phyloP scores from a whole-genome alignment of 1,140 invertebrate genomes.

The Metopolophium dirhodum region DNA sequence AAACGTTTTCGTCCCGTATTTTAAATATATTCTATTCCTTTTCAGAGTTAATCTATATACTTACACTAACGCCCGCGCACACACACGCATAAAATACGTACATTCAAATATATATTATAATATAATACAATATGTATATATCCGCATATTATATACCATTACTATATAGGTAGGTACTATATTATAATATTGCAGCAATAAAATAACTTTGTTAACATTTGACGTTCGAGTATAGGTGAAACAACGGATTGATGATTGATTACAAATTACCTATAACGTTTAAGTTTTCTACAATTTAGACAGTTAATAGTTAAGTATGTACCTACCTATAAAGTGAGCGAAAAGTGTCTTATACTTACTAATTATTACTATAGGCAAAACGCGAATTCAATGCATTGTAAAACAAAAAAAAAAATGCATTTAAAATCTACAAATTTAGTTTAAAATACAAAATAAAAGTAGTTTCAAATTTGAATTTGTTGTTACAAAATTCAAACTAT shows the following conservation, averaged over 20 bases:
- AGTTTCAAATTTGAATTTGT: no score
- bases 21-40: conserved; percentile 14
- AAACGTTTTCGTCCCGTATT: background rate
- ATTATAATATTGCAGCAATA: background rate
- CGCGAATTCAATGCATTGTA: no score
- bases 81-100: background rate
- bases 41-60: background rate
- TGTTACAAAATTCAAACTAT: no score
- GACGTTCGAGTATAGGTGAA: background rate
- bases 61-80: background rate
- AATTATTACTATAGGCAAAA: no score
- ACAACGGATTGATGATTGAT: background rate
- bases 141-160: background rate
- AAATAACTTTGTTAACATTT: background rate
- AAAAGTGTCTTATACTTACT: no score
- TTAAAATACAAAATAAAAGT: no score
- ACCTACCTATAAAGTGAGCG: no score
- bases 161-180: background rate
- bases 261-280: no score
- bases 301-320: no score
- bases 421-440: no score
- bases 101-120: background rate
- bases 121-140: background rate
- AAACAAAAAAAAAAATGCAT: no score
- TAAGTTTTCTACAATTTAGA: no score